Conservation (phyloP, 1,140 invertebrate genomes). For the Orussus abietinus region DNA sequence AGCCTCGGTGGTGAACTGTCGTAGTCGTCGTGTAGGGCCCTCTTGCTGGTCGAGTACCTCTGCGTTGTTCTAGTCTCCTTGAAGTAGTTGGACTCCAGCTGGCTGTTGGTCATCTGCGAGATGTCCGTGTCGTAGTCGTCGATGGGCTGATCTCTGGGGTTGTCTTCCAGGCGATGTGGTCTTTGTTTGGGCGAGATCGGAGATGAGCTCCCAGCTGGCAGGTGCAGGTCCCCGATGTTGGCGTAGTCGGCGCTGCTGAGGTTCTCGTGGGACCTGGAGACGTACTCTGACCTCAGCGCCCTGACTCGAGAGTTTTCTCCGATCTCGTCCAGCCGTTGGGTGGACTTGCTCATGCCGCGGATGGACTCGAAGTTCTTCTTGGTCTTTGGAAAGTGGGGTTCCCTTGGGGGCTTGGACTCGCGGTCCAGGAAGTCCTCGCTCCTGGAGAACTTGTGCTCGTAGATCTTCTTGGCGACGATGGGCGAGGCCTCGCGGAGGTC, state of each 20-base stretch:
- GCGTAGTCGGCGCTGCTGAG: slow-evolving; percentile 36
- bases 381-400: slow-evolving; percentile 32
- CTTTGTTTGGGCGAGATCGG: slow-evolving; percentile 27
- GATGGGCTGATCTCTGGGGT: slow-evolving; percentile 37
- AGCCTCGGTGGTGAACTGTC: slow-evolving; percentile 42
- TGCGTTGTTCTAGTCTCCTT: slow-evolving; percentile 42
- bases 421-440: slow-evolving; percentile 40
- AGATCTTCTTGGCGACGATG: slow-evolving; percentile 29
- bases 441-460: slow-evolving; percentile 41
- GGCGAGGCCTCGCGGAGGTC: slow-evolving; percentile 24
- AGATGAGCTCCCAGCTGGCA: slow-evolving; percentile 19
- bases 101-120: slow-evolving; percentile 45
- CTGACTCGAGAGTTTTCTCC: slow-evolving; percentile 31
- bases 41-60: slow-evolving; percentile 34
- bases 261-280: slow-evolving; percentile 44
- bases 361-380: slow-evolving; percentile 42
- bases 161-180: slow-evolving; percentile 34
- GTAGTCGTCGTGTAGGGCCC: slow-evolving; percentile 39
- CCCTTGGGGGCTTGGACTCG: slow-evolving; percentile 20
- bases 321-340: slow-evolving; percentile 42
- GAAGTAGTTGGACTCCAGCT: slow-evolving; percentile 44
- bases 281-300: slow-evolving; percentile 37
- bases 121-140: slow-evolving; percentile 51
- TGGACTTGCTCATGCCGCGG: slow-evolving; percentile 45
- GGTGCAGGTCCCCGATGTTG: slow-evolving; percentile 29